phyloP scores from a whole-genome alignment of 2,888 invertebrate species.

The Agriotes lineatus region DNA sequence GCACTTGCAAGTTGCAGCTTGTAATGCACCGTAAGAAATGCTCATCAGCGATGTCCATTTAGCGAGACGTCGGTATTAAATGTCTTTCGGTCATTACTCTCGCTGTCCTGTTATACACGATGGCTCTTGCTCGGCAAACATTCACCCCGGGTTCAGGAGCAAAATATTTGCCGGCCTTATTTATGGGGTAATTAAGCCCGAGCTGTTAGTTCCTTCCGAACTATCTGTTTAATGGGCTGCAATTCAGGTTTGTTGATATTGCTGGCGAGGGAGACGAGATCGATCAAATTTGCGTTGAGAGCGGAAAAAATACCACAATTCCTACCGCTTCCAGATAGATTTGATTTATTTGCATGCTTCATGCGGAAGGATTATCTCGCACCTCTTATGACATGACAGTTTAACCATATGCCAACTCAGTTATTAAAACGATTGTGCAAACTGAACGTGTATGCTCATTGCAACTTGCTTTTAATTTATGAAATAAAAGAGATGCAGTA shows the following conservation, averaged over 20 bases:
- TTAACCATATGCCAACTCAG: too few species aligned
- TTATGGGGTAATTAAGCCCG: background rate
- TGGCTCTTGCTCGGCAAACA: background rate
- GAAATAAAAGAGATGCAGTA: too few species aligned
- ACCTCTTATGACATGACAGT: too few species aligned
- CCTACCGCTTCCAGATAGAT: too few species aligned
- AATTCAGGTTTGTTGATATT: background rate
- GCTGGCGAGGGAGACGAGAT: too few species aligned
- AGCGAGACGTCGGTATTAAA: conserved; percentile 10
- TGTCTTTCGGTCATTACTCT: conserved; percentile 22
- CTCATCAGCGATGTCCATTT: conserved; percentile 15
- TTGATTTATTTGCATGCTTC: too few species aligned
- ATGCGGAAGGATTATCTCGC: too few species aligned
- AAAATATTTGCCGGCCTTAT: background rate
- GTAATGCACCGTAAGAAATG: conserved; percentile 20
- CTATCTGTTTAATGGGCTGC: background rate
- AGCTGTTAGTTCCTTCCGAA: background rate
- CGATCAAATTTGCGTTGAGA: too few species aligned
- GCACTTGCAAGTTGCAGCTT: background rate
- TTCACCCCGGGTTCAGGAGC: background rate
- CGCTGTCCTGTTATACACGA: conserved; percentile 7
- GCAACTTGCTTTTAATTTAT: too few species aligned
- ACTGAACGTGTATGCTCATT: too few species aligned
- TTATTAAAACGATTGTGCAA: too few species aligned
- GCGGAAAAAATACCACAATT: too few species aligned